These are phyloP conservation scores for Peromyscus nudipes DNA, from an alignment of 2,797 vertebrate genomes.

Conservation along the genomic window DNA sequence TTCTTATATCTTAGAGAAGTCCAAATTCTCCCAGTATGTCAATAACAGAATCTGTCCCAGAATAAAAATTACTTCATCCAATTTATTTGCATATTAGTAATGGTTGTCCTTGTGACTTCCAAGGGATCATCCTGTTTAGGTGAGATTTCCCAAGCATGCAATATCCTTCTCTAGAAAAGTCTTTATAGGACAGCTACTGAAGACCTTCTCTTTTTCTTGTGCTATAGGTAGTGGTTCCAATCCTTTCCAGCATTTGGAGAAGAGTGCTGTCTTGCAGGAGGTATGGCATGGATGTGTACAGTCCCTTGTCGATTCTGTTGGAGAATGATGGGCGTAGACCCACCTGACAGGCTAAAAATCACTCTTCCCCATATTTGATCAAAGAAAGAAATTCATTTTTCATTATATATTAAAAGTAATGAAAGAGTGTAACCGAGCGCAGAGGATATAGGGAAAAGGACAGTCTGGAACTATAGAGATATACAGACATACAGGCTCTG, in stretches of 20 bases:
- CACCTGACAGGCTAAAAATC: not conserved
- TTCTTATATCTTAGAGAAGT: not conserved
- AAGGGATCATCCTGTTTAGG: slow-evolving; percentile 15
- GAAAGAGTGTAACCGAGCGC: not conserved
- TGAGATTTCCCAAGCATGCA: not conserved
- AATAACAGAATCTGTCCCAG: not conserved
- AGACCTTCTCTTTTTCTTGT: slow-evolving; percentile 41
- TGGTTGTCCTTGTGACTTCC: not conserved
- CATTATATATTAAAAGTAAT: not conserved
- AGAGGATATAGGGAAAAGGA: not conserved
- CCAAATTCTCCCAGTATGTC: not conserved
- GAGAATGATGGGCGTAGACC: not conserved
- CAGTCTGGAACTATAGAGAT: not conserved
- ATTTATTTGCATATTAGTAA: not conserved
- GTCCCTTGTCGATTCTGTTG: not conserved
- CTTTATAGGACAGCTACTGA: not conserved
- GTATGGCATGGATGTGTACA: slow-evolving; percentile 83
- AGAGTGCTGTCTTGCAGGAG: slow-evolving; percentile 98
- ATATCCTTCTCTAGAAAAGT: not conserved
- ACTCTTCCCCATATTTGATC: not conserved
- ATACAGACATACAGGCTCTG: not conserved
- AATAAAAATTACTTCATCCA: slow-evolving; percentile 43
- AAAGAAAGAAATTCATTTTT: not conserved
- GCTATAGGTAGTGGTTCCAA: slow-evolving; percentile 96
- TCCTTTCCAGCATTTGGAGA: slow-evolving; percentile 98